Percentiles rank a stretch among this genome's conserved stretches.
phyloP scores from a whole-genome alignment of 2,888 invertebrate genomes.

The Heteromurus nitidus region DNA sequence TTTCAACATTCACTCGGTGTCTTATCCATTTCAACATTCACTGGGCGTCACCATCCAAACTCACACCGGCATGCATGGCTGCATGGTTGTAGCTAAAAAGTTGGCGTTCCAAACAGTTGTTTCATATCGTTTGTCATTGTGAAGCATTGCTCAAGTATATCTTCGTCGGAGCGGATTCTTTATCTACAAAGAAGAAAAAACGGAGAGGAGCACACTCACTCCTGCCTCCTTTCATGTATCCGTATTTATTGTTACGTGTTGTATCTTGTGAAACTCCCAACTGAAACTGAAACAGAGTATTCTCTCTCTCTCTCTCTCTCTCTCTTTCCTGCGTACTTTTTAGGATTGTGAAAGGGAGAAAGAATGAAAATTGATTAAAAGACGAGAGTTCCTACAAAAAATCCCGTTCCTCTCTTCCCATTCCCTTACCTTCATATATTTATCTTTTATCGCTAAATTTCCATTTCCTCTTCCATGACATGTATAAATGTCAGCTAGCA shows the following conservation, averaged over 20 bases:
- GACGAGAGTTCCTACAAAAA: neutral
- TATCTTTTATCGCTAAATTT: constrained; percentile 40
- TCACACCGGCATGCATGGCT: constrained; percentile 3
- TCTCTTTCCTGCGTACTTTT: neutral
- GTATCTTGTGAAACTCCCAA: no score
- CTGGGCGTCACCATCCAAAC: constrained; percentile 5
- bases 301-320: no score
- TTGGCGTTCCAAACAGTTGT: constrained; percentile 20
- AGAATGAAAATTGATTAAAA: constrained; percentile 27
- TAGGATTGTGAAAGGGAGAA: neutral
- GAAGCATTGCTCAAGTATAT: constrained; percentile 33
- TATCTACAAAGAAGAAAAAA: no score
- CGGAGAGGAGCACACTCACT: no score
- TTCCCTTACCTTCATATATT: constrained; percentile 1
- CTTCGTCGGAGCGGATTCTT: no score
- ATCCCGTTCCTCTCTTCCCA: constrained; percentile 9
- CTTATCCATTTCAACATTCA: constrained; percentile 24
- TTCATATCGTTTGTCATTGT: constrained; percentile 26
- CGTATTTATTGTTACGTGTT: no score
- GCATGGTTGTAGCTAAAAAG: neutral
- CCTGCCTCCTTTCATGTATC: no score
- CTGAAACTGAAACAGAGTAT: no score
- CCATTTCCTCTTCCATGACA: constrained; percentile 20
- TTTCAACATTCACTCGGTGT: constrained; percentile 29
- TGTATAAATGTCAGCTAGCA: neutral